Percentiles rank a stretch among this genome's conserved stretches.
Evolutionary conservation across 2,888 invertebrate species (phyloP).

Genomic region (Macrosoma leucophasiata): DNA sequence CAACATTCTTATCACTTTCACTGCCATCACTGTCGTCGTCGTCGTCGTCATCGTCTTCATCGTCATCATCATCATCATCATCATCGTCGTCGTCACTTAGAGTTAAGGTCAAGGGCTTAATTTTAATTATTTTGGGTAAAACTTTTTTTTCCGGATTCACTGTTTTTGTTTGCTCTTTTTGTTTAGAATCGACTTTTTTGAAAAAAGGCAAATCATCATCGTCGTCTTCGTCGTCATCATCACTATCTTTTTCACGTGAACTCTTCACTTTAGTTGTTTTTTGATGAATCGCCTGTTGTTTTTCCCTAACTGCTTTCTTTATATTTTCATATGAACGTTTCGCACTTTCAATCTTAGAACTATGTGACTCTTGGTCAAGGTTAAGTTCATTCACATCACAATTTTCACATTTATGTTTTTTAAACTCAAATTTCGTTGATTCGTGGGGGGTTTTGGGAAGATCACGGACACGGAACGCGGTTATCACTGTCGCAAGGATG

Average conservation of each 20-base stretch:
- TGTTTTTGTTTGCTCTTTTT: conserved; percentile 10
- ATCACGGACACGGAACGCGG: conserved; percentile 71
- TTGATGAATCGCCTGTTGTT: conserved; percentile 38
- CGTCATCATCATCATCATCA: conserved; percentile 22
- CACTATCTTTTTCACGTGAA: conserved; percentile 31
- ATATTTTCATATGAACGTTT: conserved; percentile 45
- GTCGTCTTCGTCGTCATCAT: conserved; percentile 40
- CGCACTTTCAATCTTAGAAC: conserved; percentile 57
- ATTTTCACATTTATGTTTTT: conserved; percentile 56
- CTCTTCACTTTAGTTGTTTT: conserved; percentile 36
- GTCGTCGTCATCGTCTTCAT: conserved; percentile 27
- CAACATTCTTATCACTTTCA: conserved; percentile 19
- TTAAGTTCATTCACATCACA: conserved; percentile 56
- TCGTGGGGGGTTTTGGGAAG: conserved; percentile 50
- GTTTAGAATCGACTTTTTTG: conserved; percentile 10
- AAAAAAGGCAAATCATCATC: conserved; percentile 30
- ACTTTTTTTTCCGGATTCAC: conserved; percentile 6
- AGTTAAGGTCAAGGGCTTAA: conserved; percentile 24
- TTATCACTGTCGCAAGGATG: conserved; percentile 69
- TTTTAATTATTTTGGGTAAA: conserved; percentile 12
- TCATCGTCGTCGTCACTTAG: conserved; percentile 25
- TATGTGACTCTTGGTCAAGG: conserved; percentile 45
- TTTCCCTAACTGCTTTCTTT: conserved; percentile 47
- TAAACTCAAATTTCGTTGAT: conserved; percentile 35
- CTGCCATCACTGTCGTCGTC: conserved; percentile 32